These are phyloP conservation scores for Papilio polyxenes DNA, from an alignment of 1,140 invertebrate genomes.

Conservation along the genomic window DNA sequence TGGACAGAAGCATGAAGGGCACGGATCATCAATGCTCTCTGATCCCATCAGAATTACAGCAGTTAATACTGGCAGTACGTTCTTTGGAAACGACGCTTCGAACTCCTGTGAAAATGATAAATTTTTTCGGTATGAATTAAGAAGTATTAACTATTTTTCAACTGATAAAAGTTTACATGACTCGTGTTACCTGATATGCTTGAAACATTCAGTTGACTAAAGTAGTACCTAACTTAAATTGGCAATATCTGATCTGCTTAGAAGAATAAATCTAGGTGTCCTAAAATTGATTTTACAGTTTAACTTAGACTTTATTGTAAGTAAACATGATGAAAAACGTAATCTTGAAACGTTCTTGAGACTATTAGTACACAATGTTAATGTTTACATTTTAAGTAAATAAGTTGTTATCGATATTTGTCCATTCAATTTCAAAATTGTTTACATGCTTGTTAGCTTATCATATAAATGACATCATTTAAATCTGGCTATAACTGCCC, in stretches of 20 bases:
- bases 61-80: constrained; percentile 82
- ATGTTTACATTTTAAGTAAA: constrained; percentile 8
- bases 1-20: constrained; percentile 87
- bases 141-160: not conserved
- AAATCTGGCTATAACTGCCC: not conserved
- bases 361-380: not conserved
- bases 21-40: constrained; percentile 89
- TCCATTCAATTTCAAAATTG: constrained; percentile 7
- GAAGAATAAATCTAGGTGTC: not conserved
- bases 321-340: not conserved
- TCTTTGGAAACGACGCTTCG: constrained; percentile 84
- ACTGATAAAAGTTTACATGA: not conserved
- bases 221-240: too few species aligned
- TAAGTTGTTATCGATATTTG: constrained; percentile 13
- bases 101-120: constrained; percentile 77
- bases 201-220: too few species aligned
- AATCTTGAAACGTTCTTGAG: not conserved
- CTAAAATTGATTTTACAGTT: not conserved
- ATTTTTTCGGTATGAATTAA: not conserved
- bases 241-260: not conserved
- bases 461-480: not conserved
- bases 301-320: not conserved
- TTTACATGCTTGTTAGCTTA: constrained; percentile 9
- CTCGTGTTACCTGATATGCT: too few species aligned
- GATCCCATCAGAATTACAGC: constrained; percentile 82